Conservation (phyloP, 2,113 vertebrate species). For the Erpornis zantholeuca region DNA sequence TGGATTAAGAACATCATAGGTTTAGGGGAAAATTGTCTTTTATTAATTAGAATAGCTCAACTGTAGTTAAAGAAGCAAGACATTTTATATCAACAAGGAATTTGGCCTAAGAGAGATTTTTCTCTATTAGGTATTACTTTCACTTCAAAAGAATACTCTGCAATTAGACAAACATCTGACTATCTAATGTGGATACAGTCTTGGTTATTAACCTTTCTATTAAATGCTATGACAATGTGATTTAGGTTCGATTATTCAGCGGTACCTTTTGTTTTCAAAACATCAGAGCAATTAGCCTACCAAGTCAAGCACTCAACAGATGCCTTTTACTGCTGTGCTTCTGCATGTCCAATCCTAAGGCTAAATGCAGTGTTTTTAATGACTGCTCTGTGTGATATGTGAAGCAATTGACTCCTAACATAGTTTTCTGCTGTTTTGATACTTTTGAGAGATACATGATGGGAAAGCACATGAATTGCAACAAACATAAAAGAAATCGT, state of each 20-base stretch:
- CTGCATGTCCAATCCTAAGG: not conserved
- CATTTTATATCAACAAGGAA: not conserved
- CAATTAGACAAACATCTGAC: not conserved
- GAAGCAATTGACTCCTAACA: not conserved
- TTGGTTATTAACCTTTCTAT: conserved; percentile 13
- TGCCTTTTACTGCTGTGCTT: not conserved
- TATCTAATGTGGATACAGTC: not conserved
- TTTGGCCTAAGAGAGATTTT: not conserved
- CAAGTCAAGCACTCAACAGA: conserved; percentile 16
- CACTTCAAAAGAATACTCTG: not conserved
- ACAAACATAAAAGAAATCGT: not conserved
- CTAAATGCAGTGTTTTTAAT: not conserved
- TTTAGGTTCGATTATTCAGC: conserved; percentile 17
- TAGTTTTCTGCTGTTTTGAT: not conserved
- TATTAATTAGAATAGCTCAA: not conserved
- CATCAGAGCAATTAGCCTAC: conserved; percentile 6
- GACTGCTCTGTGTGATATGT: not conserved
- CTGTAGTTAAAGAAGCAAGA: not conserved
- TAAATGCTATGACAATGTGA: not conserved
- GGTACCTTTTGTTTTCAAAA: not conserved
- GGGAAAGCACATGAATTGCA: not conserved
- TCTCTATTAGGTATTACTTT: not conserved
- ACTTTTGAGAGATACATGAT: not conserved
- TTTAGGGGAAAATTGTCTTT: not conserved
- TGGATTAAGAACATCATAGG: not conserved